Evolutionary conservation across 92 coral and sea anemone genomes (phyloP).

Genomic region (Umimayanthus chanpuru): DNA sequence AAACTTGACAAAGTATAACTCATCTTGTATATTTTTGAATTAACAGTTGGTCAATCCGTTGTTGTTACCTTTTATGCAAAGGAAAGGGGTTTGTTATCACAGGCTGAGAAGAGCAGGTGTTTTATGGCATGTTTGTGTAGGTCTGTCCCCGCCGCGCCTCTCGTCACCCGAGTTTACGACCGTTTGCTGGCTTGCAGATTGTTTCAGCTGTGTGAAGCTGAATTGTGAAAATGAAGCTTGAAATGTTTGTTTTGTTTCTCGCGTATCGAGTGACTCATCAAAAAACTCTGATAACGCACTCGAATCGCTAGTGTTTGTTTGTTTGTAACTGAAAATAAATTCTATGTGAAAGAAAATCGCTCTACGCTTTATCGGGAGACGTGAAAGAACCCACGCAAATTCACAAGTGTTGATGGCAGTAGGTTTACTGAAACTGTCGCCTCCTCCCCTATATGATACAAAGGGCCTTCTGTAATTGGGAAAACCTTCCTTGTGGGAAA

Average conservation of each 20-base stretch:
- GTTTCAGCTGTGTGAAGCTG: slow-evolving; percentile 3
- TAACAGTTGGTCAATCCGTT: background rate
- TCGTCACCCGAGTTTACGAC: background rate
- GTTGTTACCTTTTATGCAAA: background rate
- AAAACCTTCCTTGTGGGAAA: too few relatives aligned
- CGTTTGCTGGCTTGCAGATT: background rate
- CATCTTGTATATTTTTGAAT: background rate
- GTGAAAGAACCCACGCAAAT: too few relatives aligned
- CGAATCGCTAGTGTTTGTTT: background rate
- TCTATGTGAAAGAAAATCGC: too few relatives aligned
- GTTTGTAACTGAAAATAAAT: too few relatives aligned
- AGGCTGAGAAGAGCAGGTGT: background rate
- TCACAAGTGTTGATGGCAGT: too few relatives aligned
- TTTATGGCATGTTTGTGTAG: background rate
- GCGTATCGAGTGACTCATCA: slow-evolving; percentile 13
- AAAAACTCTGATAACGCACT: background rate
- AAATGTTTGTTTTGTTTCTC: background rate
- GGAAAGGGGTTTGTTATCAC: background rate
- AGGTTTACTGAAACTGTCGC: too few relatives aligned
- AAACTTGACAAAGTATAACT: too few relatives aligned
- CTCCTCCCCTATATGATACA: too few relatives aligned
- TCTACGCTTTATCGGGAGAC: too few relatives aligned
- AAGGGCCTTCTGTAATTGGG: too few relatives aligned
- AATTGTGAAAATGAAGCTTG: background rate
- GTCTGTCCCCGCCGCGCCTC: background rate